Base-by-base conservation (phyloP, 2,113 vertebrate genomes). In the Panthera tigris region DNA sequence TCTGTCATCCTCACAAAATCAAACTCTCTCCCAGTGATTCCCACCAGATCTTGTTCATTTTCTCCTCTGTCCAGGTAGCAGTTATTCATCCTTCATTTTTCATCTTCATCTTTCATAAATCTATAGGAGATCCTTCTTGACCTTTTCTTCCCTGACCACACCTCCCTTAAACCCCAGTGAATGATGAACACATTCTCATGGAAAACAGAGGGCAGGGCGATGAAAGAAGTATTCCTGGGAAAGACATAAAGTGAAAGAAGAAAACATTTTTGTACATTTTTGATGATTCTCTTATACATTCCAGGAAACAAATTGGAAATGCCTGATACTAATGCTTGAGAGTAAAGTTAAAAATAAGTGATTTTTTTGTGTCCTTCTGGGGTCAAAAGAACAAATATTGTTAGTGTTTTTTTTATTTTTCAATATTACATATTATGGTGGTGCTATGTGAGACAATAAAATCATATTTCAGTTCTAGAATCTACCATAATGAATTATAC, bases 321-420 rank as follows among this genome's bases (percentile, higher is more conserved):
- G 10, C 13, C 4, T 91, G 36, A 86, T 36, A 61, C 12, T 12
- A 33, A 45, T 33, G 5, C 23, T 21, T 66, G 14, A 89, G 33
- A 78, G 18, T 15, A 61, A 87, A 3, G 27, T 86, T 85, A 71
- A 95, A 78, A 89, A 55, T 31, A 69, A 31, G 18, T 89, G 31
- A 86, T 13, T 11, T 84, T 41, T 52, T 57, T 18, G 7, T 95
- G 33, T 83, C 13, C 33, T 69, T 73, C 19, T 93, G n/a, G 33
- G 27, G 11, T 21, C 11, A 61, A 87, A 90, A 57, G 15, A 81
- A n/a, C 14, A 88, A n/a, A 33, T 71, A 25, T 83, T 92, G 12
- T 61, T 83, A 41, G 36, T 36, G 52, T 93, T 90, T 87, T 87
- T 87, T 14, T 39, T 91, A 45, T 83, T 65, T 96, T 41, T 15